Evolutionary conservation across 2,888 invertebrate species (phyloP).

Genomic region (Pristionchus fissidentatus): DNA sequence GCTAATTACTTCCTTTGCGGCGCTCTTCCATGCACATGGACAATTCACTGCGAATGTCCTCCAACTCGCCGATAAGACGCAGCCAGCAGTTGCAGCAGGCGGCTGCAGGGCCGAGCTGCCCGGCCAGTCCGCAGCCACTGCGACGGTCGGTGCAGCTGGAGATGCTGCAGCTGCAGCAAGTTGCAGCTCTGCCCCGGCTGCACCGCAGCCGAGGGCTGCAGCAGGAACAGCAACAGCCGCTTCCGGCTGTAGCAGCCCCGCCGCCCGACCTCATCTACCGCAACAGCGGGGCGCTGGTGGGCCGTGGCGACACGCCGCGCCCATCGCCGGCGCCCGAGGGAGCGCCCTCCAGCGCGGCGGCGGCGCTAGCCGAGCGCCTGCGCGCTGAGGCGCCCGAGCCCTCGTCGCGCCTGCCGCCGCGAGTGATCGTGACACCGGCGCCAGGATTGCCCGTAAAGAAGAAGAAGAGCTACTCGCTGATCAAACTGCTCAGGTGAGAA

Average conservation of each 20-base stretch:
- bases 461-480: conserved; percentile 31
- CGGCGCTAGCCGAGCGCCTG: conserved; percentile 4
- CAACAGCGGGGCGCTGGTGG: not conserved
- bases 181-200: not conserved
- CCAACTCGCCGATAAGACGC: conserved; percentile 18
- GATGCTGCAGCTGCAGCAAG: conserved; percentile 9
- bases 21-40: not conserved
- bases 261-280: conserved; percentile 33
- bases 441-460: not conserved
- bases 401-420: not conserved
- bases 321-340: conserved; percentile 10
- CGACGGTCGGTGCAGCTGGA: not conserved
- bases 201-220: not conserved
- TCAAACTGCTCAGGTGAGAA: conserved; percentile 20
- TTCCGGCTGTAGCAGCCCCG: no score
- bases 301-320: conserved; percentile 4
- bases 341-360: not conserved
- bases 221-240: conserved; percentile 79
- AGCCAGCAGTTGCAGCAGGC: conserved; percentile 21
- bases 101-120: not conserved
- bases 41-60: conserved; percentile 21
- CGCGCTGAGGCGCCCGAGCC: not conserved
- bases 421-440: not conserved
- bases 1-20: conserved; percentile 5
- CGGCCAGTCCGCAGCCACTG: conserved; percentile 31